These are phyloP conservation scores for Diglossa cyanea DNA, from an alignment of 2,797 vertebrate species.

Conservation along the genomic window DNA sequence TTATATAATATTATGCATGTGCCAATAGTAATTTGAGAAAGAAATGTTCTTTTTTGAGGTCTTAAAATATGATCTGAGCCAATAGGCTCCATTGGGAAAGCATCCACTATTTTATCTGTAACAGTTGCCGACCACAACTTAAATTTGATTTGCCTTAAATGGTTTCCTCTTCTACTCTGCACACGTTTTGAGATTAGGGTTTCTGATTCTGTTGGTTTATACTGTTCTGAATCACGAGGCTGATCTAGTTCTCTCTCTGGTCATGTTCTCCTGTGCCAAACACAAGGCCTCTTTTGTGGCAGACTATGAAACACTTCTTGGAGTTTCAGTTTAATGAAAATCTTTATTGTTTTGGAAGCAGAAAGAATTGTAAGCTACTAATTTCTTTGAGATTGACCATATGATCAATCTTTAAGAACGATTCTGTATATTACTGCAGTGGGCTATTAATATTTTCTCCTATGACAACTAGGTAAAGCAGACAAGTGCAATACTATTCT, in stretches of 20 bases:
- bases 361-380: neutral
- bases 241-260: neutral
- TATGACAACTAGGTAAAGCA: neutral
- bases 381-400: constrained; percentile 2
- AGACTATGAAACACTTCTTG: neutral
- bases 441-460: constrained; percentile 3
- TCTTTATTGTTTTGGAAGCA: neutral
- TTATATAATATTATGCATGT: neutral
- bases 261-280: neutral
- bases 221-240: neutral
- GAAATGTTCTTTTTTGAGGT: neutral
- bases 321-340: neutral
- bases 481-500: neutral
- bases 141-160: neutral
- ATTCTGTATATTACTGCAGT: neutral
- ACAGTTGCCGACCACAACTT: neutral
- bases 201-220: neutral
- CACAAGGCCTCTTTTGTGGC: neutral
- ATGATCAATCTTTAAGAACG: neutral
- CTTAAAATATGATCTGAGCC: neutral
- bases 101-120: neutral
- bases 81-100: neutral
- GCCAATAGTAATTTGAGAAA: constrained; percentile 1
- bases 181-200: neutral
- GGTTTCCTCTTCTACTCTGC: neutral